Conservation (phyloP, 2,113 vertebrate species). For the Macaca nemestrina region DNA sequence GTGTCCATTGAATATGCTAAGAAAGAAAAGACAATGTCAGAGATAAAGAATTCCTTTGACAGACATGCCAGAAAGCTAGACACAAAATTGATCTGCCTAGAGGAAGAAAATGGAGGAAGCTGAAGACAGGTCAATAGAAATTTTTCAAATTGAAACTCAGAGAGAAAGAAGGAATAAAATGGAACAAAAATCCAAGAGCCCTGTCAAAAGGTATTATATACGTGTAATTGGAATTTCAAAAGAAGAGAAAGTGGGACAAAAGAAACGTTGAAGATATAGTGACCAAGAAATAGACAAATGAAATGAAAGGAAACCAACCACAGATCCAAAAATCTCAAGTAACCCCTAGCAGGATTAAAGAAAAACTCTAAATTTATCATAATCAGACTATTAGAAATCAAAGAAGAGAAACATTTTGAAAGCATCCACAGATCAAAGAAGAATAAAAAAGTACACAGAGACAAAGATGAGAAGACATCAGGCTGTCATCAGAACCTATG, state of each 20-base stretch:
- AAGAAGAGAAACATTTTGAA: background rate
- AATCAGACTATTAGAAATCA: background rate
- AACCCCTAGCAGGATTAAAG: background rate
- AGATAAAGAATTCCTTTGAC: background rate
- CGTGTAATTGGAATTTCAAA: background rate
- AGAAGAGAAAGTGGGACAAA: background rate
- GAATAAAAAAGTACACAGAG: background rate
- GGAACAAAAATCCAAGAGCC: background rate
- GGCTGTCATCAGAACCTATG: background rate
- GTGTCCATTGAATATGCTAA: too few species aligned
- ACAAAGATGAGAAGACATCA: background rate
- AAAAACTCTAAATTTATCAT: background rate
- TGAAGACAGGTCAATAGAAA: background rate
- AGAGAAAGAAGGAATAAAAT: background rate
- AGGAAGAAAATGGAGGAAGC: background rate
- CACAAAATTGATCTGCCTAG: background rate
- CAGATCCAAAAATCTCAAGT: background rate
- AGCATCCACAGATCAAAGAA: background rate
- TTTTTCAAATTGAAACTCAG: background rate
- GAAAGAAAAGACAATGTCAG: background rate
- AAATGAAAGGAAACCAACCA: background rate
- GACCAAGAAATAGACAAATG: background rate
- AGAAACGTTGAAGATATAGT: accelerated
- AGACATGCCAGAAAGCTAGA: background rate
- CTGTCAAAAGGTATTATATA: background rate